Evolutionary conservation across 2,888 invertebrate genomes (phyloP).

Genomic region (Caenorhabditis auriculariae): DNA sequence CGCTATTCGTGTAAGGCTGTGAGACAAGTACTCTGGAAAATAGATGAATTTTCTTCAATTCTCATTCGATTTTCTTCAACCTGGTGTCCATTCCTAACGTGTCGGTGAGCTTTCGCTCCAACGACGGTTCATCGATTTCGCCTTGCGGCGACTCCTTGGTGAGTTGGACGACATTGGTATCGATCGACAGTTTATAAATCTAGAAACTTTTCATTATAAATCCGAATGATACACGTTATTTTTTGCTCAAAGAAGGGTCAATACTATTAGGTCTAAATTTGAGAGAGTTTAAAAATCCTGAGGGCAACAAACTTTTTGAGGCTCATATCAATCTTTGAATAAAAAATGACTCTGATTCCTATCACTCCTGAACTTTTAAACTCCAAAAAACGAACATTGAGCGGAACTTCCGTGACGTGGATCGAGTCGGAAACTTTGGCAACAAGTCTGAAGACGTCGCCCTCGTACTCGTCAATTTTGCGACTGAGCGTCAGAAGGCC

Average conservation of each 20-base stretch:
- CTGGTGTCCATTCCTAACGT: conserved; percentile 38
- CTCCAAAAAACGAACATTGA: conserved; percentile 28
- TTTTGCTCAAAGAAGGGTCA: neutral
- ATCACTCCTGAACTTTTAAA: too few relatives aligned
- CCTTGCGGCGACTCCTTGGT: conserved; percentile 35
- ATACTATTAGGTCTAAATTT: too few relatives aligned
- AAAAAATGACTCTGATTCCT: too few relatives aligned
- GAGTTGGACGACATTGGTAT: conserved; percentile 50
- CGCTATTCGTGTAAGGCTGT: conserved; percentile 40
- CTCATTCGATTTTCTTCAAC: neutral
- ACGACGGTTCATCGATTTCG: conserved; percentile 38
- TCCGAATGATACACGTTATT: neutral
- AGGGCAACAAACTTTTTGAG: too few relatives aligned
- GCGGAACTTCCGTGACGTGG: conserved; percentile 34
- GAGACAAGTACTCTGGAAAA: conserved; percentile 43
- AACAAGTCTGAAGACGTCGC: conserved; percentile 27
- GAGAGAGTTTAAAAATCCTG: too few relatives aligned
- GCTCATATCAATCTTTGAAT: too few relatives aligned
- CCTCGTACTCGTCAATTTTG: conserved; percentile 30
- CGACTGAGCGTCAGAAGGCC: too few relatives aligned
- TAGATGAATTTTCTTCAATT: neutral
- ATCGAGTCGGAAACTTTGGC: conserved; percentile 48
- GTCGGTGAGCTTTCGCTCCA: conserved; percentile 37
- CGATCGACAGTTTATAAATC: conserved; percentile 50
- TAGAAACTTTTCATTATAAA: too few relatives aligned